A percentile compares a stretch with the other conserved stretches of the same genome.
phyloP scores from a whole-genome alignment of 2,888 invertebrate species.

The Volucella inanis region DNA sequence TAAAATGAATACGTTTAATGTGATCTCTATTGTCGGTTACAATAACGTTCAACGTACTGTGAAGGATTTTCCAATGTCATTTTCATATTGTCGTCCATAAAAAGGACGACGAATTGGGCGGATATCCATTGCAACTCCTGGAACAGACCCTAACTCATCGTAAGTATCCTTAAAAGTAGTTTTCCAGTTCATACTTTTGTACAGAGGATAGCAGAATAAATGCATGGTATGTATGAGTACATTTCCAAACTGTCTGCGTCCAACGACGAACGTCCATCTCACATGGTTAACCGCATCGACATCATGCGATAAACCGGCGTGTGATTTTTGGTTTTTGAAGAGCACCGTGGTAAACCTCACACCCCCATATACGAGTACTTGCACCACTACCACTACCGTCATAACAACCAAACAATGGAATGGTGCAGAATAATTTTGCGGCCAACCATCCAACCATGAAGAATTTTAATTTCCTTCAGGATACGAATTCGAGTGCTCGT shows the following conservation, averaged over 20 bases:
- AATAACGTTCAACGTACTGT: neutral
- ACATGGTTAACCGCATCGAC: slow-evolving; percentile 55
- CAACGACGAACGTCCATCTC: slow-evolving; percentile 1
- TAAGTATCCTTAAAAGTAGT: slow-evolving; percentile 56
- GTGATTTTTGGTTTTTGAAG: slow-evolving; percentile 53
- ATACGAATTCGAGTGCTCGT: neutral
- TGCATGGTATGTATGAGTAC: neutral
- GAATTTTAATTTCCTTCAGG: slow-evolving; percentile 51
- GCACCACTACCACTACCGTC: no score
- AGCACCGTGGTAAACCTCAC: slow-evolving; percentile 52
- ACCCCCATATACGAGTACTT: neutral
- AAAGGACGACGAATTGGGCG: slow-evolving; percentile 46
- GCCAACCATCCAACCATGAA: slow-evolving; percentile 64
- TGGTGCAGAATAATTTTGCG: slow-evolving; percentile 44
- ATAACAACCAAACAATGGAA: slow-evolving; percentile 6
- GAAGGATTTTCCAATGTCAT: slow-evolving; percentile 21
- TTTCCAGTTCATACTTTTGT: slow-evolving; percentile 57
- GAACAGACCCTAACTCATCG: neutral
- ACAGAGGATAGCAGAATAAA: slow-evolving; percentile 23
- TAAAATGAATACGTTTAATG: neutral
- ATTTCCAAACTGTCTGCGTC: no score
- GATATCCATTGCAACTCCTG: slow-evolving; percentile 38
- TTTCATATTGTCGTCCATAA: neutral
- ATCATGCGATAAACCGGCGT: slow-evolving; percentile 43
- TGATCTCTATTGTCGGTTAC: neutral